Percentiles rank a stretch among this genome's conserved stretches.
These are phyloP conservation scores for Trypoxylon attenuatum DNA, from an alignment of 2,888 invertebrate species.

Conservation along the genomic window DNA sequence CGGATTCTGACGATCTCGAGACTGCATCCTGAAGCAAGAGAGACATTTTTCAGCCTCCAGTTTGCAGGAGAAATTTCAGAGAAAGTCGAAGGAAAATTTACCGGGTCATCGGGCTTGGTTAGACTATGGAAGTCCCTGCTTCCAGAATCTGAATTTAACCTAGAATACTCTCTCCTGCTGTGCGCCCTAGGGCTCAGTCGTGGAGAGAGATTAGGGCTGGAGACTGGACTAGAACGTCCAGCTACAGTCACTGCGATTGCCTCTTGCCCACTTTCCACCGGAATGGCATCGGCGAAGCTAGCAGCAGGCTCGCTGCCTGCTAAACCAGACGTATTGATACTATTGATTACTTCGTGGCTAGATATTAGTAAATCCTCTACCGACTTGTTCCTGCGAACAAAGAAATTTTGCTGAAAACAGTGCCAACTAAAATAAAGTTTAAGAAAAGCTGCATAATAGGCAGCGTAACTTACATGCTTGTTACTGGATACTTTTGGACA, in stretches of 20 bases:
- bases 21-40: constrained; percentile 33
- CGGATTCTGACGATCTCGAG: constrained; percentile 70
- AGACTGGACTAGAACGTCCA: constrained; percentile 73
- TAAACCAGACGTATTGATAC: constrained; percentile 79
- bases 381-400: constrained; percentile 78
- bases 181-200: constrained; percentile 73
- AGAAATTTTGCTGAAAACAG: neutral
- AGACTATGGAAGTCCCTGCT: constrained; percentile 52
- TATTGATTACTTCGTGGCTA: constrained; percentile 81
- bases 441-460: neutral
- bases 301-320: constrained; percentile 74
- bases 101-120: constrained; percentile 60
- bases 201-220: constrained; percentile 77
- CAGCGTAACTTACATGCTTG: constrained; percentile 58
- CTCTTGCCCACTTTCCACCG: constrained; percentile 73
- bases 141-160: constrained; percentile 50
- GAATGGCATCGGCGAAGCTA: constrained; percentile 74
- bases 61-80: too few species aligned
- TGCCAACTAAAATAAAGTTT: neutral
- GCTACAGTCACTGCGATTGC: constrained; percentile 47
- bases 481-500: constrained; percentile 52
- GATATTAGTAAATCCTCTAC: constrained; percentile 81
- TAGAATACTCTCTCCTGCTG: constrained; percentile 57
- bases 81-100: too few species aligned
- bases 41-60: too few species aligned